These are phyloP conservation scores for Lordiphosa clarofinis DNA, from an alignment of 1,140 invertebrate species.

Conservation along the genomic window DNA sequence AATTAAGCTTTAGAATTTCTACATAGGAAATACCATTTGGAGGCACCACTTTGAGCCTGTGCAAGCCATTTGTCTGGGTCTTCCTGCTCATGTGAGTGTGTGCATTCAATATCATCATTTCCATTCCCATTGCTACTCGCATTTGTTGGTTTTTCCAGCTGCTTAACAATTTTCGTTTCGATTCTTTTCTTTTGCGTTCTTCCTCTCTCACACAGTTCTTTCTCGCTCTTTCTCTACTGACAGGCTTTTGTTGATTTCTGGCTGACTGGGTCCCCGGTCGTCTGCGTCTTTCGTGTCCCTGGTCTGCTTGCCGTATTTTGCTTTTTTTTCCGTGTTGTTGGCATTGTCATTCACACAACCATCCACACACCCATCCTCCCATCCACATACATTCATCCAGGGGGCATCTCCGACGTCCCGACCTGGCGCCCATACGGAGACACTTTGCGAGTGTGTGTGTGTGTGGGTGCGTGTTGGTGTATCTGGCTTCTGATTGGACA, in stretches of 20 bases:
- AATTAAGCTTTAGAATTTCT: too few relatives aligned
- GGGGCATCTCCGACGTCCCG: slow-evolving; percentile 30
- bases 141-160: slow-evolving; percentile 48
- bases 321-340: slow-evolving; percentile 13
- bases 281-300: not conserved
- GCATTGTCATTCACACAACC: slow-evolving; percentile 24
- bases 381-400: slow-evolving; percentile 6
- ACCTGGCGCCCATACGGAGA: slow-evolving; percentile 10
- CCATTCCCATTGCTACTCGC: slow-evolving; percentile 36
- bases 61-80: too few relatives aligned
- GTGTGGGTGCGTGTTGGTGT: slow-evolving; percentile 16
- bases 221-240: slow-evolving; percentile 41
- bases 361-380: slow-evolving; percentile 3
- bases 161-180: slow-evolving; percentile 36
- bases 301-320: slow-evolving; percentile 8
- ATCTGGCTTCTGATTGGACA: slow-evolving; percentile 70
- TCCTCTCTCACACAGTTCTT: not conserved
- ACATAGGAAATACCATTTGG: too few relatives aligned
- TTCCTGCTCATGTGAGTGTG: too few relatives aligned
- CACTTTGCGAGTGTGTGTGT: slow-evolving; percentile 9
- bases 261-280: slow-evolving; percentile 51
- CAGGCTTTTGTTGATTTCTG: slow-evolving; percentile 72
- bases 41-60: too few relatives aligned
- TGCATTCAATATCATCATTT: slow-evolving; percentile 6
- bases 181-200: slow-evolving; percentile 16